Conservation (phyloP, 2,888 invertebrate genomes). For the Amorpha juglandis region DNA sequence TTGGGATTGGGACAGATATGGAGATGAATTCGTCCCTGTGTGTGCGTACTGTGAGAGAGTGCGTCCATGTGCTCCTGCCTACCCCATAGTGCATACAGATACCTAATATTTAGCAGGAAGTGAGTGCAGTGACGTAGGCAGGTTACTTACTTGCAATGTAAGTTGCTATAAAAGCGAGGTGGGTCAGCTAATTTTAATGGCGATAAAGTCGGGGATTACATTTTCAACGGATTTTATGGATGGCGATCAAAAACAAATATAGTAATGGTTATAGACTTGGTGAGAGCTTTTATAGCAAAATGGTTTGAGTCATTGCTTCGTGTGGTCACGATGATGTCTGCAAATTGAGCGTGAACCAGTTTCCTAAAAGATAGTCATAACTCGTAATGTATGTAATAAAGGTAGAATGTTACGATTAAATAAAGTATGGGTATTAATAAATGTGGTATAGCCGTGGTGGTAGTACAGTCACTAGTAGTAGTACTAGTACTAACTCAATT, state of each 20-base stretch:
- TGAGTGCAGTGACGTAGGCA: background rate
- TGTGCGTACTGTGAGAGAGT: too few species aligned
- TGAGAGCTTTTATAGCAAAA: constrained; percentile 11
- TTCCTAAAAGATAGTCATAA: background rate
- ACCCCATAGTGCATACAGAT: too few species aligned
- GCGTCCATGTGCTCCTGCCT: too few species aligned
- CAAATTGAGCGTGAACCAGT: background rate
- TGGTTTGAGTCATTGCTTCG: constrained; percentile 30
- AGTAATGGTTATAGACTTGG: constrained; percentile 11
- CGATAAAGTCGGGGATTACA: constrained; percentile 16
- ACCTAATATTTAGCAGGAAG: background rate
- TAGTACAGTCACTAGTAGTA: too few species aligned
- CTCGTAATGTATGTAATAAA: background rate
- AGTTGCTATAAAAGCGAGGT: background rate
- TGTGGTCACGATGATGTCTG: background rate
- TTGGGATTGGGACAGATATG: too few species aligned
- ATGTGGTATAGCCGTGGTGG: too few species aligned
- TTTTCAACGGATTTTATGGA: constrained; percentile 16
- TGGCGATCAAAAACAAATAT: constrained; percentile 24
- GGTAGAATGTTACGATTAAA: background rate
- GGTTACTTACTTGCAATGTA: background rate
- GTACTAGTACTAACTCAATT: too few species aligned
- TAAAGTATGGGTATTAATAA: too few species aligned
- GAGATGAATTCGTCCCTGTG: too few species aligned
- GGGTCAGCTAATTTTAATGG: constrained; percentile 12